Base-by-base conservation (phyloP, 2,888 invertebrate genomes). In the Drosophila flavopinicola region DNA sequence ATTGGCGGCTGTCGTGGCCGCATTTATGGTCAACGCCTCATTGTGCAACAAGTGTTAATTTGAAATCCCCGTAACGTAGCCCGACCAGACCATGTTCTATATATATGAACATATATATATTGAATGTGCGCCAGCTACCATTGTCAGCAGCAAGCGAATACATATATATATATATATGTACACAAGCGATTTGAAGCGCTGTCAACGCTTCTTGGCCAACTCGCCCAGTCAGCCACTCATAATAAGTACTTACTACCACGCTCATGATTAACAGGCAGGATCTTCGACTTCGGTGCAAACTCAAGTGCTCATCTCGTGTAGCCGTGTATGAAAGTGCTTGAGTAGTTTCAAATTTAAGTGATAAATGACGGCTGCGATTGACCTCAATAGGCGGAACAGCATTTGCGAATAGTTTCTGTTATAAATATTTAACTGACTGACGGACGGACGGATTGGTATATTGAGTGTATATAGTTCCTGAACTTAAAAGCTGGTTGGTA, bases 21-120 rank as follows among this genome's bases (percentile, higher is more conserved):
- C 13, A 20, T 49, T 49, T 41, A 49, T 41, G 49, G 39, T 39
- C 38, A 30, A 27, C 52, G 74, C 48, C 59, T 59, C 72, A 72
- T 65, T 30, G 30, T 69, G 74, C 58, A 67, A 75, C 71, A 75
- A 74, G 74, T 74, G 75, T 74, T 74, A 75, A 74, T 74, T 74
- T 75, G 75, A 75, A 61, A 75, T 71, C 75, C 57, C 56, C 52
- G 57, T 48, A 58, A 66, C 60, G 24, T 58, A 39, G 45, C 48
- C 64, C 45, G 33, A 30, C 53, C 13, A 37, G 41, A 53, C 33
- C 6, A 2, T 7, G 24, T 9, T 13, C 32, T 4, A 23, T 30
- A 13, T 11, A 33, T 11, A 10, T n/a, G n/a, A n/a, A n/a, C n/a
- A n/a, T 24, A 33, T 42, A 41, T 25, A n/a, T 29, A 32, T 38